Base-by-base conservation (phyloP, 1,140 invertebrate genomes). In the Eubasilissa regina region DNA sequence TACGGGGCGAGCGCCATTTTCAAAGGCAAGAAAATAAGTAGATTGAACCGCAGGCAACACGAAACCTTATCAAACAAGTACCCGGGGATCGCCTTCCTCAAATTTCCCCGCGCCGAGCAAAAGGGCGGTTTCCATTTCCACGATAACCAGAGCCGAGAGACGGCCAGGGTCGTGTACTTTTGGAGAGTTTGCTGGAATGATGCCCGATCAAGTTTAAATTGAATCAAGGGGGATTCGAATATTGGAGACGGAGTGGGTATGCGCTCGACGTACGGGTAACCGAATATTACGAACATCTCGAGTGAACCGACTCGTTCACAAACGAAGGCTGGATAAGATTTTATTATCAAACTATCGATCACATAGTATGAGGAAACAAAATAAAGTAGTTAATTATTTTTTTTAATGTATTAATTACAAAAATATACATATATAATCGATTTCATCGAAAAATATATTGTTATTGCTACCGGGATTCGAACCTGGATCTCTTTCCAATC, bases 221-320 rank as follows among this genome's bases (percentile, higher is more conserved):
- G 58, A 62, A 62, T 62, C 58, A 62, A 62, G 53, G 7, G 11
- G 53, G 13, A 56, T 13, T 62, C 17, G 58, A 15, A 21, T 35
- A 60, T 11, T 60, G 17, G 21, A 60, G 19, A 35, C 15, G 58
- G 19, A 13, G 12, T 0, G 17, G 21, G 25, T 17, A 21, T 25
- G 58, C 17, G 25, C 58, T 4, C 53, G 58, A 10, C 21, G 58
- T 47, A 68, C 45, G 35, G 43, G 64, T 3, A 68, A 68, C 64
- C 25, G 64, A 68, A 68, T 68, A 68, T 21, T 68, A 48, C 47
- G 64, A 68, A 68, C 45, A 45, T 68, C 13, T 68, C 13, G 19
- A 68, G 45, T 68, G 64, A 68, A 68, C 35, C 19, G 15, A 25
- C 25, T 62, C 13, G 6, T 62, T n/a, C 58, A 56, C n/a, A n/a